phyloP scores from a whole-genome alignment of 2,113 vertebrate species.

The Festucalex cinctus region DNA sequence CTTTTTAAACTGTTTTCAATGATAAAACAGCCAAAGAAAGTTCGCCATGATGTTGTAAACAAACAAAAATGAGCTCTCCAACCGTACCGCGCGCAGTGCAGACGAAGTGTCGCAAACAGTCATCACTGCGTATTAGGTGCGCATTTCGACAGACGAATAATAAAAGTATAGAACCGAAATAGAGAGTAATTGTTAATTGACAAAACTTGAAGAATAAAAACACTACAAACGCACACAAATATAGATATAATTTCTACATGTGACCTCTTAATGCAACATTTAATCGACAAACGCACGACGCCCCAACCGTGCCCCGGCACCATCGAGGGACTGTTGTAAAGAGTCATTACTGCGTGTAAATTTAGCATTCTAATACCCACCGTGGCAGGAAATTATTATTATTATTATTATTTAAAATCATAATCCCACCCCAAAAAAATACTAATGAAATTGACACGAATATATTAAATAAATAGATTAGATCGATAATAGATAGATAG shows the following conservation, averaged over 20 bases:
- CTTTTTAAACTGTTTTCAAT: neutral
- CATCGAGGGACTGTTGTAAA: neutral
- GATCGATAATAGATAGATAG: neutral
- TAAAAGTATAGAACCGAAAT: neutral
- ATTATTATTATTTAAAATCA: neutral
- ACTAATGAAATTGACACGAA: neutral
- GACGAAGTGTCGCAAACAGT: slow-evolving; percentile 8
- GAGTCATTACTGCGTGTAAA: neutral
- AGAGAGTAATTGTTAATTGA: neutral
- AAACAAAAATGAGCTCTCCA: slow-evolving; percentile 7
- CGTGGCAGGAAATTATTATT: neutral
- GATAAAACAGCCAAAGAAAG: neutral
- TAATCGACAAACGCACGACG: no score
- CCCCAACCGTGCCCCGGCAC: slow-evolving; percentile 18
- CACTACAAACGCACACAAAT: neutral
- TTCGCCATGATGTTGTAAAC: neutral
- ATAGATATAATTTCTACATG: neutral
- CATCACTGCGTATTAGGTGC: slow-evolving; percentile 24
- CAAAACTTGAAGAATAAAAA: neutral
- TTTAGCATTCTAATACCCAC: neutral
- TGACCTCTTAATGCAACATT: neutral
- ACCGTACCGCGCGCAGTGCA: slow-evolving; percentile 31
- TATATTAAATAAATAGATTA: neutral
- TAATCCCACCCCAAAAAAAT: neutral
- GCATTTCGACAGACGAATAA: slow-evolving; percentile 6